Conservation (phyloP, 2,113 vertebrate species). For the Pheucticus melanocephalus region DNA sequence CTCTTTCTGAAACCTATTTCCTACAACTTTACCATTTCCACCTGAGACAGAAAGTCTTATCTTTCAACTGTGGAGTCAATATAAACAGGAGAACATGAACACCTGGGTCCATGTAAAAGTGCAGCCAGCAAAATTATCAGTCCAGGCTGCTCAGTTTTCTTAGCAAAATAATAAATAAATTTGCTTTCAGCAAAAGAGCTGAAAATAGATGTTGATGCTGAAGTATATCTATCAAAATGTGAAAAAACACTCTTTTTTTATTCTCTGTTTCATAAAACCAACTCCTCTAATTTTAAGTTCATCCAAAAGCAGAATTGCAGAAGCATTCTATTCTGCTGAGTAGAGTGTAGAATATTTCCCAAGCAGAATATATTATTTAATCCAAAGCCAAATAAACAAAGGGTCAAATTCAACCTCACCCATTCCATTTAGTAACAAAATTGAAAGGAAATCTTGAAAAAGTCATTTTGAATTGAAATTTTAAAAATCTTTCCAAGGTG, state of each 20-base stretch:
- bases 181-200: background rate
- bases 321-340: background rate
- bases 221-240: background rate
- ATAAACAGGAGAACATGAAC: background rate
- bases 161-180: background rate
- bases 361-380: background rate
- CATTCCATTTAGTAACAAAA: background rate
- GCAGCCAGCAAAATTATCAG: background rate
- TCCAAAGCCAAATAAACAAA: background rate
- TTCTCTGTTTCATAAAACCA: background rate
- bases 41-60: background rate
- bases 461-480: background rate
- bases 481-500: background rate
- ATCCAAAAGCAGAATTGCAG: background rate
- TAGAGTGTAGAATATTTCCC: background rate
- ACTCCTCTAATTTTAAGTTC: background rate
- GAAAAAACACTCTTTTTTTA: accelerated
- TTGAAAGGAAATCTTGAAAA: background rate
- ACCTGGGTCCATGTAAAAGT: background rate
- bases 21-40: background rate
- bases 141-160: background rate
- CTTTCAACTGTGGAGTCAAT: background rate
- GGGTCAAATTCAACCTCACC: background rate
- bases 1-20: background rate
- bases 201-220: background rate